Conservation (phyloP, 92 coral and sea anemone genomes). For the Metridium senile region DNA sequence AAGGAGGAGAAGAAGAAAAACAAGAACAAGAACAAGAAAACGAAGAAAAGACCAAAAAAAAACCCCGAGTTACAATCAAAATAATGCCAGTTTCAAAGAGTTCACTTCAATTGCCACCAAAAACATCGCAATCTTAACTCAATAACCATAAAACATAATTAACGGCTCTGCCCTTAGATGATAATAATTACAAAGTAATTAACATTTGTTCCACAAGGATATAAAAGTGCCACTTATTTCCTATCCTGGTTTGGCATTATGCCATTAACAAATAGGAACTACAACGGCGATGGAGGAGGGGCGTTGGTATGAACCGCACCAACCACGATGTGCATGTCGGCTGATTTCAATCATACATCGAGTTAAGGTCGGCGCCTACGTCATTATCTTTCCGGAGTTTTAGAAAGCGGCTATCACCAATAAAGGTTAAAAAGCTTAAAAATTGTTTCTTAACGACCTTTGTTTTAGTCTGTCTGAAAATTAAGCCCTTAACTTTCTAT, state of each 20-base stretch:
- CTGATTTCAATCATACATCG: neutral
- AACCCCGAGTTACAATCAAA: no score
- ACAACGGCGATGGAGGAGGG: neutral
- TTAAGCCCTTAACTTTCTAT: no score
- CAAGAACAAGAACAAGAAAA: no score
- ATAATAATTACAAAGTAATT: neutral
- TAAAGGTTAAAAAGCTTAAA: neutral
- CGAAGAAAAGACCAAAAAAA: no score
- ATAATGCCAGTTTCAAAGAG: no score
- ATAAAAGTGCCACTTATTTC: neutral
- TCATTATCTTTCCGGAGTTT: conserved; percentile 17
- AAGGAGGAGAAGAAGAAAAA: no score
- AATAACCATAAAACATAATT: no score
- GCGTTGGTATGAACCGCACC: neutral
- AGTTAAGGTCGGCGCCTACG: conserved; percentile 20
- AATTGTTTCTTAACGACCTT: neutral
- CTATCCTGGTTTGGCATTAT: neutral
- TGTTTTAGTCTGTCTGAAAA: no score
- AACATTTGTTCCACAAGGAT: neutral
- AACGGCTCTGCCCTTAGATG: no score
- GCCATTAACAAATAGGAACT: neutral
- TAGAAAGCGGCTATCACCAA: conserved; percentile 7
- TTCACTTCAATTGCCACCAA: no score
- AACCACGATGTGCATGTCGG: neutral
- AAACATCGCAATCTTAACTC: no score